phyloP scores from a whole-genome alignment of 2,113 vertebrate genomes.

The Phycodurus eques region DNA sequence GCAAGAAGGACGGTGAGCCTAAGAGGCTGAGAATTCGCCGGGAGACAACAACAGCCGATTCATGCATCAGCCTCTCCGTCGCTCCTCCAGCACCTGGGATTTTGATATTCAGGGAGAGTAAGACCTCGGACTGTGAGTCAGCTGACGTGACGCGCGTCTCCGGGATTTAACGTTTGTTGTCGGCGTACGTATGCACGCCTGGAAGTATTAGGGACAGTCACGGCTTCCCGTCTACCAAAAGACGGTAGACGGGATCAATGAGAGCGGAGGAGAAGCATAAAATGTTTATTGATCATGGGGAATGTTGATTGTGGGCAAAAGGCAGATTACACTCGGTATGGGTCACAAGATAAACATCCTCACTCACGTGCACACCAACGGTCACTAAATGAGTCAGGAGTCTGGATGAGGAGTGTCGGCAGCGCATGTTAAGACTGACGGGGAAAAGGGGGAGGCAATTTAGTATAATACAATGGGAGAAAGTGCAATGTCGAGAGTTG shows the following conservation, averaged over 20 bases:
- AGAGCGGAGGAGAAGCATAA: no score
- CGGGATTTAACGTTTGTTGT: constrained; percentile 8
- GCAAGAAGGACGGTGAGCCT: constrained; percentile 16
- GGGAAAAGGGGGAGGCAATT: background rate
- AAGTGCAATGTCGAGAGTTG: background rate
- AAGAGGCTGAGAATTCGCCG: constrained; percentile 37
- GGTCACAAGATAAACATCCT: no score
- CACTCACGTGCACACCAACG: no score
- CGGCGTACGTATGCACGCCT: constrained; percentile 11
- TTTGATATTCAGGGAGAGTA: constrained; percentile 56
- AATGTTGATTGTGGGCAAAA: no score
- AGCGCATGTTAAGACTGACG: background rate
- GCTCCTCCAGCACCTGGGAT: constrained; percentile 28
- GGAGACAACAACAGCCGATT: constrained; percentile 44
- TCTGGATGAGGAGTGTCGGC: background rate
- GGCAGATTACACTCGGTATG: no score
- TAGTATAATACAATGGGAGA: no score
- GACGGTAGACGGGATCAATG: background rate
- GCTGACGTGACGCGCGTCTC: constrained; percentile 49
- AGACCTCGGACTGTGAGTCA: constrained; percentile 45
- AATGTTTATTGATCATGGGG: background rate
- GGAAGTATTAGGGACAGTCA: background rate
- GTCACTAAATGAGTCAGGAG: no score
- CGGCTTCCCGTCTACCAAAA: background rate
- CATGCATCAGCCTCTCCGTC: constrained; percentile 39